phyloP scores from a whole-genome alignment of 2,113 vertebrate species.

The Tenrec ecaudatus region DNA sequence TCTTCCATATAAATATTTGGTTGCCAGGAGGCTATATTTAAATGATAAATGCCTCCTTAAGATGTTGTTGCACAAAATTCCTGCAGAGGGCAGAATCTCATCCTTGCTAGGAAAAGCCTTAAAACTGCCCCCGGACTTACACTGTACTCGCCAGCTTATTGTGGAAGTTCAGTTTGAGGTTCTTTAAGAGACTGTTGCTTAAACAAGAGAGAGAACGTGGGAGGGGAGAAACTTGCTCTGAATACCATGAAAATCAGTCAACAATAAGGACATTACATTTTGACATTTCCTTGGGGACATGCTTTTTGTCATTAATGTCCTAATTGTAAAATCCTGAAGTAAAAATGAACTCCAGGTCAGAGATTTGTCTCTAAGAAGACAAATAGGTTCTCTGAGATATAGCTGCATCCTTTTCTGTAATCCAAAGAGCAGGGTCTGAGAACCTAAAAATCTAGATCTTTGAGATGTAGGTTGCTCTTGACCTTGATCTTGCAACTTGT shows the following conservation, averaged over 20 bases:
- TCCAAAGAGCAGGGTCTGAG: background rate
- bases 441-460: background rate
- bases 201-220: too few species aligned
- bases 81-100: constrained; percentile 70
- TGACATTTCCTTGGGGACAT: background rate
- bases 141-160: rapidly evolving
- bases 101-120: constrained; percentile 38
- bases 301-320: background rate
- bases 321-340: background rate
- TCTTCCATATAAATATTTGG: constrained; percentile 82
- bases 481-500: background rate
- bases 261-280: background rate
- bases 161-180: background rate
- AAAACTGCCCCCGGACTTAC: background rate
- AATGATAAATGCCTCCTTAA: constrained; percentile 68
- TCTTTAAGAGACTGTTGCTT: background rate
- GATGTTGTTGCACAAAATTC: constrained; percentile 70
- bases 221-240: too few species aligned
- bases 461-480: background rate
- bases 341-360: background rate
- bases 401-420: background rate
- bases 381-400: constrained; percentile 4
- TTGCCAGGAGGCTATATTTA: constrained; percentile 81
- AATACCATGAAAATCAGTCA: background rate
- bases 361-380: constrained; percentile 10